Base-by-base conservation (phyloP, 2,888 invertebrate species). In the Leptinotarsa tumamoca region DNA sequence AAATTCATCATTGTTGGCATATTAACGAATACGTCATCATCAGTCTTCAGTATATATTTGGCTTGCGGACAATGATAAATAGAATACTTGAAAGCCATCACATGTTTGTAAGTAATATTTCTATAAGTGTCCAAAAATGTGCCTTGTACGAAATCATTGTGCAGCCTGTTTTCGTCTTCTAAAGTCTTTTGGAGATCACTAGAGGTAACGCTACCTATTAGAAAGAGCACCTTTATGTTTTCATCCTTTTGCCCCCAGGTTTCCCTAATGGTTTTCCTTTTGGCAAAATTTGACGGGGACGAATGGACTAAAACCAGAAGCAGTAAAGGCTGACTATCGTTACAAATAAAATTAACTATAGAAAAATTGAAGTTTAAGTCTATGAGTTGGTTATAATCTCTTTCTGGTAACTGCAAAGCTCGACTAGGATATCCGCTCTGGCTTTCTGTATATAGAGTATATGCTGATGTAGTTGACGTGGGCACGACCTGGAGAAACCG, bases 21-120 rank as follows among this genome's bases (percentile, higher is more conserved):
- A 86, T 95, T 94, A 18, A 95, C 92, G 81, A 94, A 92, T 76
- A 94, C 91, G 87, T 95, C 95, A 84, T 95, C 95, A 85, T 95
- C 95, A 74, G 93, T 91, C 87, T 95, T 95, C 72, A 95, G 88
- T 72, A 95, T 86, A 78, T 88, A 88, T 81, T 91, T 92, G 1
- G 94, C 94, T 54, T 90, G 89, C 0, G 91, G 90, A 86, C 96
- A 96, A 83, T 93, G 91, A 82, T 92, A 93, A 1, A 91, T 89
- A 23, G 93, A 92, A 93, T 95, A 96, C 85, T 95, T 95, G 66
- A 96, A 89, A 0, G 93, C 94, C 92, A 95, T 95, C 7, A 94
- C 93, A 86, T 96, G 95, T 85, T 96, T 96, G 83, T 95, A 94
- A 0, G 96, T 96, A 88, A 96, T 91, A 87, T 96, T 96, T 69